Evolutionary conservation across 2,113 vertebrate species (phyloP).

Genomic region (Chelonoidis abingdonii): DNA sequence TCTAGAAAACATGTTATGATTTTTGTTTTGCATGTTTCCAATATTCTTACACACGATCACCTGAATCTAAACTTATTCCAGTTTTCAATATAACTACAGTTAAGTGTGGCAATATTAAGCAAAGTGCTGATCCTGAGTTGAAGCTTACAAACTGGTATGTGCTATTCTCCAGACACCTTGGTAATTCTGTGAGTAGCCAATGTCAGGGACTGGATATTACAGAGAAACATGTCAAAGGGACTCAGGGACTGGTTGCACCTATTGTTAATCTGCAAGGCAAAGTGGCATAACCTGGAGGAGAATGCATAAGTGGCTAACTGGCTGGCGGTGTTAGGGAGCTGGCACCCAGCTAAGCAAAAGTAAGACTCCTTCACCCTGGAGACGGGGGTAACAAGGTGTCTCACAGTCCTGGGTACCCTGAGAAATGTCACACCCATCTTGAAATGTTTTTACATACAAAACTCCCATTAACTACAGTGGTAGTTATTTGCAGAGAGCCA

Average conservation of each 20-base stretch:
- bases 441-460: slow-evolving; percentile 25
- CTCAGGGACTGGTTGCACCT: neutral
- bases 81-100: neutral
- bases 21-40: neutral
- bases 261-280: neutral
- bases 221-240: neutral
- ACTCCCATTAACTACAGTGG: neutral
- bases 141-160: neutral
- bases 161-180: neutral
- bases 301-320: neutral
- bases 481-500: slow-evolving; percentile 28
- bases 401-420: neutral
- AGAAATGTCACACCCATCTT: neutral
- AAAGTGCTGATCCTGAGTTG: neutral
- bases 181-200: neutral
- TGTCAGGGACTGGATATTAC: neutral
- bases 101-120: neutral
- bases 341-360: neutral
- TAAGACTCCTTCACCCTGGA: neutral
- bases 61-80: neutral
- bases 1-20: neutral
- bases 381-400: neutral
- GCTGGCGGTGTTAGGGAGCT: neutral
- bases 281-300: neutral
- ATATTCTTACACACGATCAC: neutral